Percentiles rank a stretch among this genome's conserved stretches.
Evolutionary conservation across 2,113 vertebrate species (phyloP).

Genomic region (Dasypus novemcinctus): DNA sequence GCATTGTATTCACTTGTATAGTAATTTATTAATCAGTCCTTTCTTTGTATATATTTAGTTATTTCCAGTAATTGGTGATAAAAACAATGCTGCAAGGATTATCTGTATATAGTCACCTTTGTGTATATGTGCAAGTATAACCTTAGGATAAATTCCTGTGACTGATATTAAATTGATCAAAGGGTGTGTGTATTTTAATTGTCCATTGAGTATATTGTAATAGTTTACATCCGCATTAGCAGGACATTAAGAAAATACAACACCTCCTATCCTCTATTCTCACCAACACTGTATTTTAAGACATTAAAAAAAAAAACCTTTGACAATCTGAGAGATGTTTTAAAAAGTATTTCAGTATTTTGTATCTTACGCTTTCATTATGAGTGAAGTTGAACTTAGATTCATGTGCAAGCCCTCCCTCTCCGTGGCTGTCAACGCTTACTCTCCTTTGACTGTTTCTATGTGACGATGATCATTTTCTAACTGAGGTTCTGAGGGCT

Average conservation of each 20-base stretch:
- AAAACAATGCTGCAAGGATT: background rate
- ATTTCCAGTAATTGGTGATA: background rate
- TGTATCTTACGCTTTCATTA: background rate
- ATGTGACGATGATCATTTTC: background rate
- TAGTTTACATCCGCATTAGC: background rate
- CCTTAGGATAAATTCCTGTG: background rate
- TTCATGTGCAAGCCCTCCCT: background rate
- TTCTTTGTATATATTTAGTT: background rate
- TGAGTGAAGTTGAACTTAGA: background rate
- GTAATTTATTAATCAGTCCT: background rate
- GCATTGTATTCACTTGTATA: background rate
- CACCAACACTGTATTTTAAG: background rate
- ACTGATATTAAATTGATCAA: background rate
- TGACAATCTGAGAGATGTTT: background rate
- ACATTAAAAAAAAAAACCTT: background rate
- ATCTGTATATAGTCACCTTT: background rate
- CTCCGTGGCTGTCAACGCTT: background rate
- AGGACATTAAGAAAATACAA: too few relatives aligned
- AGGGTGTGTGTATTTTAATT: background rate
- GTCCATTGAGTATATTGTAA: background rate
- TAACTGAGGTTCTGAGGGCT: background rate
- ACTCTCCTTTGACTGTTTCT: background rate
- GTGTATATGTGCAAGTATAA: background rate
- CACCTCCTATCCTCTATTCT: background rate
- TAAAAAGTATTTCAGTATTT: background rate